phyloP scores from a whole-genome alignment of 2,888 invertebrate species.

The Dinocampus coccinellae region DNA sequence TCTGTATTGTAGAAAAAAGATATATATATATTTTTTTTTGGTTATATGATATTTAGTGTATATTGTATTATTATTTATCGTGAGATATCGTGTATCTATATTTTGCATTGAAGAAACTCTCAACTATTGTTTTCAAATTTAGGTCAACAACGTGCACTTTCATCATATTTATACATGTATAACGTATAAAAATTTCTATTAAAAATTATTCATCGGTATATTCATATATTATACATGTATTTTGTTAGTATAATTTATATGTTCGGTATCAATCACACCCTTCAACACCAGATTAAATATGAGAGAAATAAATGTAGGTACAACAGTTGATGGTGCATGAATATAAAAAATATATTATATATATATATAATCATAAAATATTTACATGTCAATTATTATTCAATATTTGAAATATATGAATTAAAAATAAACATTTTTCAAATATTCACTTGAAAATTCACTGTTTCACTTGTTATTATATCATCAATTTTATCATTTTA shows the following conservation, averaged over 20 bases:
- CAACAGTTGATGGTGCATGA: too few species aligned
- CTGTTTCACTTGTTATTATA: too few species aligned
- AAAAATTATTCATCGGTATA: background rate
- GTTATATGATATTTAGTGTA: conserved; percentile 16
- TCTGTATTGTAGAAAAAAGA: too few species aligned
- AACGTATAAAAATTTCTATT: background rate
- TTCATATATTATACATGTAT: background rate
- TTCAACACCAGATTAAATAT: background rate
- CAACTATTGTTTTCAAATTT: conserved; percentile 51
- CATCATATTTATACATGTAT: conserved; percentile 5
- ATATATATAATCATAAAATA: too few species aligned
- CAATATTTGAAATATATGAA: too few species aligned
- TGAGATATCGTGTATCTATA: conserved; percentile 46
- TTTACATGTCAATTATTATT: too few species aligned
- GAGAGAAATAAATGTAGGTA: too few species aligned
- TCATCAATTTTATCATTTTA: too few species aligned
- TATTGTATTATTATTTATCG: conserved; percentile 36
- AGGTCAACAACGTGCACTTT: conserved; percentile 42
- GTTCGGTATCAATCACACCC: background rate
- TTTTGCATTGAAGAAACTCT: conserved; percentile 47
- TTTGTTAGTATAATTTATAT: background rate
- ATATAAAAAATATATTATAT: too few species aligned
- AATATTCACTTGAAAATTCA: too few species aligned
- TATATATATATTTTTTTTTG: conserved; percentile 9
- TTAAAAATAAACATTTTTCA: background rate